Evolutionary conservation across 2,888 invertebrate genomes (phyloP).

Genomic region (Drosophila anceps): DNA sequence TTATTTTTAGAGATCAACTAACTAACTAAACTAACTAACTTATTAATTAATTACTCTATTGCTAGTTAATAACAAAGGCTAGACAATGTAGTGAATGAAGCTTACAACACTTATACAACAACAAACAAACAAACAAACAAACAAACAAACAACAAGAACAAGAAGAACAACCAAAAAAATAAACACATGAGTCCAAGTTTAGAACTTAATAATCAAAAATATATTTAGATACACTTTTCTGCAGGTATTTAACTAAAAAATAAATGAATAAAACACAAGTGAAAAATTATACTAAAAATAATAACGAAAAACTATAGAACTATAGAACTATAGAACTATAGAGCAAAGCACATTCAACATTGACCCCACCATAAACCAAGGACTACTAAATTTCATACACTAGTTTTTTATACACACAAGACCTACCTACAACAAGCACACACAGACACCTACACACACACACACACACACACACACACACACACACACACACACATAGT

Average conservation of each 20-base stretch:
- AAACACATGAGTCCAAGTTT: conserved; percentile 80
- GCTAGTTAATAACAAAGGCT: conserved; percentile 69
- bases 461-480: conserved; percentile 10
- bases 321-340: conserved; percentile 64
- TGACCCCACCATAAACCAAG: conserved; percentile 78
- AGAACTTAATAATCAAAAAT: conserved; percentile 81
- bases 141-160: conserved; percentile 31
- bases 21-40: conserved; percentile 58
- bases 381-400: conserved; percentile 78
- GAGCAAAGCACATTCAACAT: conserved; percentile 71
- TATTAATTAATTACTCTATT: conserved; percentile 67
- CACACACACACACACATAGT: conserved; percentile 53
- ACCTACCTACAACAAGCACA: no score
- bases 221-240: conserved; percentile 82
- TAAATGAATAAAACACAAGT: conserved; percentile 16
- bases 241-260: conserved; percentile 71
- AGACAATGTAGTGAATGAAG: conserved; percentile 78
- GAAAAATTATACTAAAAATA: conserved; percentile 42
- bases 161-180: conserved; percentile 52
- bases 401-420: conserved; percentile 61
- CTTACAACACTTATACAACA: conserved; percentile 67
- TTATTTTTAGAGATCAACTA: conserved; percentile 54
- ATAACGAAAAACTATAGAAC: conserved; percentile 6
- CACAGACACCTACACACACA: conserved; percentile 27
- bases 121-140: conserved; percentile 48